These are phyloP conservation scores for Zaprionus vittiger DNA, from an alignment of 1,140 invertebrate genomes.

Conservation along the genomic window DNA sequence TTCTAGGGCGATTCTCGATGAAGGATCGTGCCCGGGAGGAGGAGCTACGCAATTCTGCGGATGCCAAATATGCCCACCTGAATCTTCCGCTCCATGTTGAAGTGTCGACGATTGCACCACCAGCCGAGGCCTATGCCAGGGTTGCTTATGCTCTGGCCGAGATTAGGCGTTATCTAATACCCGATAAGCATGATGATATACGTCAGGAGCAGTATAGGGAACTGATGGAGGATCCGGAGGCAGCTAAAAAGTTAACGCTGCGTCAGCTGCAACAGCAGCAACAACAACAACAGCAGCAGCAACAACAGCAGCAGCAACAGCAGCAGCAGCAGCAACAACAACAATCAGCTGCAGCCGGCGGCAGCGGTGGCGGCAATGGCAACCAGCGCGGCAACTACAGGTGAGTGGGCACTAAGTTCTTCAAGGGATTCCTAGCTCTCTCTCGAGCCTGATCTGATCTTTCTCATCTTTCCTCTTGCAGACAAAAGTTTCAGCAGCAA, in stretches of 20 bases:
- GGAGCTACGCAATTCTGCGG: slow-evolving; percentile 92
- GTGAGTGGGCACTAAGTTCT: slow-evolving; percentile 25
- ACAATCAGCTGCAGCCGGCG: slow-evolving; percentile 49
- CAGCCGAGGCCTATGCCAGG: slow-evolving; percentile 95
- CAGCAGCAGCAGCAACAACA: slow-evolving; percentile 19
- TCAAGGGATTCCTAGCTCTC: too few relatives aligned
- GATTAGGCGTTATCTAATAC: slow-evolving; percentile 88
- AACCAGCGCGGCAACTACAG: slow-evolving; percentile 77
- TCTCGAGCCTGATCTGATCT: neutral
- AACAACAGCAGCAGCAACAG: slow-evolving; percentile 45
- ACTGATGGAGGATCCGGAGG: slow-evolving; percentile 86
- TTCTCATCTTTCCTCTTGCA: slow-evolving; percentile 15
- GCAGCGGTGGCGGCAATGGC: slow-evolving; percentile 57
- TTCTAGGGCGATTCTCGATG: slow-evolving; percentile 97
- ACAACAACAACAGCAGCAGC: slow-evolving; percentile 58
- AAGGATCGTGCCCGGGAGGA: slow-evolving; percentile 96
- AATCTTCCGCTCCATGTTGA: slow-evolving; percentile 97
- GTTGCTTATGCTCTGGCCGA: slow-evolving; percentile 95
- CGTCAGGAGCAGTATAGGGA: slow-evolving; percentile 92
- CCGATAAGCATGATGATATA: slow-evolving; percentile 92
- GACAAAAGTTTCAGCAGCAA: slow-evolving; percentile 83
- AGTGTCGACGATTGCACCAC: slow-evolving; percentile 94
- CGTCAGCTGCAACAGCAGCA: slow-evolving; percentile 77
- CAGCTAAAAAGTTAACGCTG: slow-evolving; percentile 78
- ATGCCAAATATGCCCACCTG: slow-evolving; percentile 97